Percentiles rank a stretch among this genome's conserved stretches.
phyloP scores from a whole-genome alignment of 2,888 invertebrate genomes.

The Liposcelis brunnea region DNA sequence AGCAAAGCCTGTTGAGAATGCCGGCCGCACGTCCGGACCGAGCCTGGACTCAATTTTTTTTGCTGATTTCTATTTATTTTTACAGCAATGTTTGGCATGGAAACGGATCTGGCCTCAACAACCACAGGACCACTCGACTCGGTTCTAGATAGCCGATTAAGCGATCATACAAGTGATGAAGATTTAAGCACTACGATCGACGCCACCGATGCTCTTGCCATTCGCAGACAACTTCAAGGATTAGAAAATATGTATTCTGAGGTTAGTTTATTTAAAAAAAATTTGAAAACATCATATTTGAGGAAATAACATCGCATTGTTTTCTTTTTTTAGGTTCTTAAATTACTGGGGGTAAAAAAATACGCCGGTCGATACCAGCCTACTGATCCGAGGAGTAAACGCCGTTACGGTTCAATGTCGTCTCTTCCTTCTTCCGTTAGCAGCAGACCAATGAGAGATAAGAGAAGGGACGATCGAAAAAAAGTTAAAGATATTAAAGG shows the following conservation, averaged over 20 bases:
- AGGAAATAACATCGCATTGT: background rate
- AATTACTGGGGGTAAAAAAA: constrained; percentile 40
- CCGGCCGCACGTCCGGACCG: no score
- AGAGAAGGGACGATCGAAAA: constrained; percentile 52
- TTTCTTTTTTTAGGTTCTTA: constrained; percentile 33
- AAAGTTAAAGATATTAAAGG: constrained; percentile 58
- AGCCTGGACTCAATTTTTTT: no score
- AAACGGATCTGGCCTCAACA: constrained; percentile 60
- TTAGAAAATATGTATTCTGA: constrained; percentile 77
- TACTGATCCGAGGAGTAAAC: constrained; percentile 35
- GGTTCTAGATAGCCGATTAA: constrained; percentile 47
- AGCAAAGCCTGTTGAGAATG: no score
- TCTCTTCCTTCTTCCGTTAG: constrained; percentile 69
- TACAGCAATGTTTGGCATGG: constrained; percentile 45
- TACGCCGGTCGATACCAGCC: constrained; percentile 33
- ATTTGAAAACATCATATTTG: background rate
- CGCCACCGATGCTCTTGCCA: constrained; percentile 52
- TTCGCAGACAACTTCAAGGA: constrained; percentile 62
- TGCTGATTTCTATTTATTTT: constrained; percentile 18
- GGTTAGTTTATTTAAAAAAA: constrained; percentile 29
- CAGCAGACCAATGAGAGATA: constrained; percentile 56
- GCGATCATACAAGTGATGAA: constrained; percentile 28
- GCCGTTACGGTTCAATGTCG: constrained; percentile 61
- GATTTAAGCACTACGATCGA: constrained; percentile 44
- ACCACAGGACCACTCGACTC: constrained; percentile 63